Evolutionary conservation across 2,797 vertebrate species (phyloP).

Genomic region (Sarcoramphus papa): DNA sequence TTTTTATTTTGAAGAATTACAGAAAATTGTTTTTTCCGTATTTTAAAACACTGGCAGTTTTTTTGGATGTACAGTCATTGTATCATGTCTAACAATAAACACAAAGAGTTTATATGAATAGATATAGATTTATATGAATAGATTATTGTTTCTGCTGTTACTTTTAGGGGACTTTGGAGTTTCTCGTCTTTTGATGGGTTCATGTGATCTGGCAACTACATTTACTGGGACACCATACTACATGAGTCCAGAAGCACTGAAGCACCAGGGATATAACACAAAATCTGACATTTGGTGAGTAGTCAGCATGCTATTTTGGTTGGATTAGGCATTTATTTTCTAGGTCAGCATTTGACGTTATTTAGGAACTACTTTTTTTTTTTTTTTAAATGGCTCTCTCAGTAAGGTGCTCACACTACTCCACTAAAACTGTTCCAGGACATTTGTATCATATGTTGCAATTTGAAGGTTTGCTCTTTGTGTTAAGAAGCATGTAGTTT

Average conservation of each 20-base stretch:
- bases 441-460: background rate
- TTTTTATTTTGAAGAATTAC: background rate
- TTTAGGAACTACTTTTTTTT: background rate
- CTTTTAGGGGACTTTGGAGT: constrained; percentile 87
- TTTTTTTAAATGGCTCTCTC: background rate
- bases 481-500: background rate
- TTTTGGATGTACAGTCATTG: background rate
- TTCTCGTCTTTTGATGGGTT: constrained; percentile 84
- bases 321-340: background rate
- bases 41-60: background rate
- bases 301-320: background rate
- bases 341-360: background rate
- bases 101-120: background rate
- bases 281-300: constrained; percentile 90
- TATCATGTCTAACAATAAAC: background rate
- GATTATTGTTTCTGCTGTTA: background rate
- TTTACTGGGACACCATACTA: constrained; percentile 86
- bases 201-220: constrained; percentile 86
- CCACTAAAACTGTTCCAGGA: background rate
- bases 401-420: background rate
- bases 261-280: constrained; percentile 83
- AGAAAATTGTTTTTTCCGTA: background rate
- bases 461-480: background rate
- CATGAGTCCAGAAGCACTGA: constrained; percentile 87
- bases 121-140: background rate